These are phyloP conservation scores for Botrylloides violaceus DNA, from an alignment of 23 tunicate species.

Conservation along the genomic window DNA sequence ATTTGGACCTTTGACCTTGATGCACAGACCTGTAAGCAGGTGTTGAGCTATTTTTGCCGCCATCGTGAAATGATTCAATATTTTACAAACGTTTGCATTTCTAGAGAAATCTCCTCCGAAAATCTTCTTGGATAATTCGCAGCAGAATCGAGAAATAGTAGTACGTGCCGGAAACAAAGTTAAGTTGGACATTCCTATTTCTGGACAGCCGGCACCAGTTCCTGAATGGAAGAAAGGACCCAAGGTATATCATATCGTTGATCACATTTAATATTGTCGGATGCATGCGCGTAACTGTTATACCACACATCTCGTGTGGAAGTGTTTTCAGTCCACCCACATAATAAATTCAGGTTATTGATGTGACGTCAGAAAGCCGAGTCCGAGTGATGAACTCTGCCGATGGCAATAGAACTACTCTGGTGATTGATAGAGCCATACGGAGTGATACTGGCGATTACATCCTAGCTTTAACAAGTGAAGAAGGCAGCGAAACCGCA, in stretches of 20 bases:
- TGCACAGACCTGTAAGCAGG: too few relatives aligned
- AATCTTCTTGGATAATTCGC: conserved; percentile 63
- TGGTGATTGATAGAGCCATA: conserved; percentile 67
- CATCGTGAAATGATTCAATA: neutral
- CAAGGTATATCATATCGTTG: too few relatives aligned
- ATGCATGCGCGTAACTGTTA: too few relatives aligned
- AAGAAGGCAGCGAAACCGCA: conserved; percentile 66
- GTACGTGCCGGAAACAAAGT: conserved; percentile 83
- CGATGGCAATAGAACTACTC: conserved; percentile 19
- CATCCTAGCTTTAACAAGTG: conserved; percentile 57
- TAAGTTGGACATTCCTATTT: conserved; percentile 80
- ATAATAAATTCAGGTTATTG: conserved; percentile 6
- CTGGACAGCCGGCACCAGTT: conserved; percentile 89
- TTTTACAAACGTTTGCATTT: neutral
- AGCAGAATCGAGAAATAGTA: conserved; percentile 67
- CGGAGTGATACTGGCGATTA: conserved; percentile 79
- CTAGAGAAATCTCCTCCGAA: conserved; percentile 49
- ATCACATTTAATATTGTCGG: too few relatives aligned
- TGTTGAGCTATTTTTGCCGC: neutral
- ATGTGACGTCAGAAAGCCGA: neutral
- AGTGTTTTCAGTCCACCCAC: too few relatives aligned
- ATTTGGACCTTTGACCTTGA: too few relatives aligned
- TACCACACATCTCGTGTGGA: too few relatives aligned
- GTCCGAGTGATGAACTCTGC: conserved; percentile 3
- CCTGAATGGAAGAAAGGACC: conserved; percentile 92